Percentiles rank a stretch among this genome's conserved stretches.
Evolutionary conservation across 2,797 vertebrate genomes (phyloP).

Genomic region (Clarias pachynema): DNA sequence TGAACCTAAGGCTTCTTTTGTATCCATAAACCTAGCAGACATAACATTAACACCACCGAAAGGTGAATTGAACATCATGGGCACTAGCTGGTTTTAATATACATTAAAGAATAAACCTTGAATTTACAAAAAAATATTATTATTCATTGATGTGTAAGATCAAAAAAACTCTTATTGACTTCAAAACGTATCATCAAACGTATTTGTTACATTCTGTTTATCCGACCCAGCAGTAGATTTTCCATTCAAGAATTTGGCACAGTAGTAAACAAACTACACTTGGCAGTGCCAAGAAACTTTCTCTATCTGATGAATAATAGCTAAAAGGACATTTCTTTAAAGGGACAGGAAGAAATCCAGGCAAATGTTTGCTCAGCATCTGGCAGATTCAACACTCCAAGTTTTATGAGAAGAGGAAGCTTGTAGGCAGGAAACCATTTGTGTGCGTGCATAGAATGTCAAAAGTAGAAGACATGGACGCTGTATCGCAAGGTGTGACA

Average conservation of each 20-base stretch:
- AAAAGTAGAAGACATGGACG: background rate
- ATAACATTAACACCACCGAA: no score
- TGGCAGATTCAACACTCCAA: background rate
- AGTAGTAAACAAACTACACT: background rate
- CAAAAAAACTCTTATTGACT: no score
- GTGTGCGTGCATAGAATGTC: background rate
- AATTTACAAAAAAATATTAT: background rate
- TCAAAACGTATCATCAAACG: background rate
- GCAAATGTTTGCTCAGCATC: constrained; percentile 3
- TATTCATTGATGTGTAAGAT: background rate
- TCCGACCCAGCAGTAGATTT: background rate
- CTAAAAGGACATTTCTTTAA: constrained; percentile 1
- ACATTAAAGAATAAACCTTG: background rate
- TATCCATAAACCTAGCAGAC: background rate
- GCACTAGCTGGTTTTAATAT: background rate
- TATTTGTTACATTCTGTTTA: background rate
- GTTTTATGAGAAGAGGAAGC: background rate
- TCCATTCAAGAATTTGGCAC: no score
- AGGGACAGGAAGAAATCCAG: background rate
- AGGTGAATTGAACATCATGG: no score
- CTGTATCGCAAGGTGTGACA: background rate
- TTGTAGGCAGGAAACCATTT: background rate
- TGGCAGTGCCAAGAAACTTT: background rate
- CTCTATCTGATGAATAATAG: background rate
- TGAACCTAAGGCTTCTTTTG: no score